A percentile compares a stretch with the other conserved stretches of the same genome.
These are phyloP conservation scores for Neoaliturus tenellus DNA, from an alignment of 2,888 invertebrate species.

Conservation along the genomic window DNA sequence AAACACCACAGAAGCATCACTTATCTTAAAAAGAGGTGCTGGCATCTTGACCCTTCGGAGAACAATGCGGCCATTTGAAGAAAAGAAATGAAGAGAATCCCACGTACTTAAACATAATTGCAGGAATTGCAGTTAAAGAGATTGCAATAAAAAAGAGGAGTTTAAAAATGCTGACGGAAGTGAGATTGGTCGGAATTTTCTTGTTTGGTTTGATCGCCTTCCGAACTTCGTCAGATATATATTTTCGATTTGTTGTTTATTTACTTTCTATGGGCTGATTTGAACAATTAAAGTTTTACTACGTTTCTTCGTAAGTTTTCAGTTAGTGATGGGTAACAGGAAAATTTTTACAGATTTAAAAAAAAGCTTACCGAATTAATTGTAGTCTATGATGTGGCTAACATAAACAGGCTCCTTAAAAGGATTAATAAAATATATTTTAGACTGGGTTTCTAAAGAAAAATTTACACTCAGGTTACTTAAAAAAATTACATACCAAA, in stretches of 20 bases:
- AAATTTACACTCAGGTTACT: too few relatives aligned
- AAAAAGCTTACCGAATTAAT: too few relatives aligned
- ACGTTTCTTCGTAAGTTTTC: too few relatives aligned
- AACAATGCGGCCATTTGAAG: neutral
- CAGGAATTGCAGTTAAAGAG: constrained; percentile 11
- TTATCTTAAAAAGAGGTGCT: neutral
- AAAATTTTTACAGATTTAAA: too few relatives aligned
- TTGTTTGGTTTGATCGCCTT: neutral
- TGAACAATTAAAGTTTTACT: too few relatives aligned
- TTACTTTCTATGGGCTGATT: too few relatives aligned
- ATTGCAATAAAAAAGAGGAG: constrained; percentile 23
- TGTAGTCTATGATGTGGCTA: too few relatives aligned
- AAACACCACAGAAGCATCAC: neutral
- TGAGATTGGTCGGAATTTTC: constrained; percentile 25
- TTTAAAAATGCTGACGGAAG: constrained; percentile 35
- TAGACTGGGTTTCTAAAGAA: too few relatives aligned
- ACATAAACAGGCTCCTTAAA: too few relatives aligned
- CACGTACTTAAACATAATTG: constrained; percentile 20
- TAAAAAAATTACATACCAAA: too few relatives aligned
- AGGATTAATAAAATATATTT: too few relatives aligned
- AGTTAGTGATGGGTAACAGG: too few relatives aligned
- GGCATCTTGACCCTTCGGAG: constrained; percentile 7
- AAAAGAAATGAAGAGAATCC: constrained; percentile 26
- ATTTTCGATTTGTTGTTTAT: neutral
- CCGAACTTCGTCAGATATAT: neutral